A percentile compares a stretch with the other conserved stretches of the same genome.
phyloP scores from a whole-genome alignment of 1,140 invertebrate species.

The Bombus waltoni region DNA sequence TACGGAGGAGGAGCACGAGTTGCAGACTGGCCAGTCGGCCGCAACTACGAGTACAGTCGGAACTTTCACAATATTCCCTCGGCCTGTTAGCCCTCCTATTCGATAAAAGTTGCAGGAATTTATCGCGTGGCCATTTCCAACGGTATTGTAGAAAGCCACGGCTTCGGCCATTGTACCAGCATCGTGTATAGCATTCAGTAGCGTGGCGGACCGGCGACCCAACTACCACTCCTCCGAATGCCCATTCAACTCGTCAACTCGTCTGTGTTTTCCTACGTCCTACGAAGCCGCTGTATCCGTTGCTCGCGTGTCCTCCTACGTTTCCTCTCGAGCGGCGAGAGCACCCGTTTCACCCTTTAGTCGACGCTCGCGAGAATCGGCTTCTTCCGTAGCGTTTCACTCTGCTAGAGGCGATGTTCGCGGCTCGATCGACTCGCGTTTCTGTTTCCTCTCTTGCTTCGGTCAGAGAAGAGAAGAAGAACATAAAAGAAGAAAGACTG shows the following conservation, averaged over 20 bases:
- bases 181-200: conserved; percentile 69
- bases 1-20: conserved; percentile 47
- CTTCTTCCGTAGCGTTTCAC: neutral
- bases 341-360: neutral
- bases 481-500: neutral
- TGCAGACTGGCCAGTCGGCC: conserved; percentile 53
- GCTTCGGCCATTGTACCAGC: conserved; percentile 70
- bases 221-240: conserved; percentile 41
- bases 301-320: conserved; percentile 31
- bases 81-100: conserved; percentile 72
- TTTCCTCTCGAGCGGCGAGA: neutral
- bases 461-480: too few species aligned
- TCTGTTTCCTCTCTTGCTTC: neutral
- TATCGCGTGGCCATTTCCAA: conserved; percentile 75
- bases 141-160: conserved; percentile 72
- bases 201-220: conserved; percentile 50
- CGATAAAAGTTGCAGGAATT: conserved; percentile 78
- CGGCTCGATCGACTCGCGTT: neutral
- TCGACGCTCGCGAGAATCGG: neutral
- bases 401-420: neutral
- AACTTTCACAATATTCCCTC: conserved; percentile 72
- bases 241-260: conserved; percentile 61
- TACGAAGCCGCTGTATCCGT: neutral
- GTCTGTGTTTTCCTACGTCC: conserved; percentile 56
- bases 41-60: conserved; percentile 56